Conservation (phyloP, 2,113 vertebrate genomes). For the Sorex araneus region DNA sequence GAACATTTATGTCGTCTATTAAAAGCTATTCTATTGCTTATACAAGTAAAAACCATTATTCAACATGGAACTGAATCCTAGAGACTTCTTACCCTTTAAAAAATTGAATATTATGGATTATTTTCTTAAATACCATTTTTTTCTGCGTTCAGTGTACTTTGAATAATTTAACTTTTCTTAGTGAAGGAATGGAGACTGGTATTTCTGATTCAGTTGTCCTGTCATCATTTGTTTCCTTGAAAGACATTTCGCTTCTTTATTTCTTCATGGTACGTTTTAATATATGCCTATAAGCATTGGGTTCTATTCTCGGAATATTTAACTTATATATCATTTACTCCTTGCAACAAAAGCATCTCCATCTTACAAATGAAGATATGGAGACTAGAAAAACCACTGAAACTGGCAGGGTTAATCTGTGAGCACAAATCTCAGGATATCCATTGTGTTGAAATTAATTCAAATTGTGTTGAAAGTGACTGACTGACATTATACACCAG, state of each 20-base stretch:
- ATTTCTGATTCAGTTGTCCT: not conserved
- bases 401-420: not conserved
- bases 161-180: not conserved
- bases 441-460: constrained; percentile 12
- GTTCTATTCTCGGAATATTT: not conserved
- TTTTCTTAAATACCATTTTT: constrained; percentile 58
- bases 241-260: not conserved
- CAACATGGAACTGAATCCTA: not conserved
- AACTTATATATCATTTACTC: not conserved
- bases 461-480: constrained; percentile 24
- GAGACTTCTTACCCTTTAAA: constrained; percentile 2
- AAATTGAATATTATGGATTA: constrained; percentile 55
- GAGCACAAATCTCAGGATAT: not conserved
- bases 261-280: constrained; percentile 4
- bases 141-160: constrained; percentile 11
- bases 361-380: not conserved
- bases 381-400: not conserved
- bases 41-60: constrained; percentile 54
- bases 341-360: not conserved
- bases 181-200: not conserved
- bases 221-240: not conserved
- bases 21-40: constrained; percentile 65
- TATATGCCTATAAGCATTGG: not conserved
- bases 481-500: not conserved
- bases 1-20: constrained; percentile 61